phyloP scores from a whole-genome alignment of 1,140 invertebrate species.

The Heliconius nattereri region DNA sequence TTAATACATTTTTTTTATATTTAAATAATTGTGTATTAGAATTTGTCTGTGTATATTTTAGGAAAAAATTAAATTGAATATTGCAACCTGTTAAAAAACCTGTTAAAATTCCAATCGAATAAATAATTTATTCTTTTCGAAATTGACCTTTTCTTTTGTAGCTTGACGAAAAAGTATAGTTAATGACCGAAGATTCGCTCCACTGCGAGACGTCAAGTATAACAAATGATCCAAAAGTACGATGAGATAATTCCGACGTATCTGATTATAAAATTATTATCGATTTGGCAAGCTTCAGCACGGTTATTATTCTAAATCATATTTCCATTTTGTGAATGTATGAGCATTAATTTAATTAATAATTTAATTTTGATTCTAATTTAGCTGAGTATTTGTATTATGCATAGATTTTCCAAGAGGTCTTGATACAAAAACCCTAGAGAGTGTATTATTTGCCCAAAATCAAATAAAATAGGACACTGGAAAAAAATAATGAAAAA shows the following conservation, averaged over 20 bases:
- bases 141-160: slow-evolving; percentile 5
- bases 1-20: too few relatives aligned
- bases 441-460: too few relatives aligned
- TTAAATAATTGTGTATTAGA: too few relatives aligned
- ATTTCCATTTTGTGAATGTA: slow-evolving; percentile 30
- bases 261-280: slow-evolving; percentile 75
- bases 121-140: slow-evolving; percentile 27
- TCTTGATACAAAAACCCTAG: neutral
- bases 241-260: slow-evolving; percentile 51
- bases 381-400: neutral
- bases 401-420: neutral
- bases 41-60: too few relatives aligned
- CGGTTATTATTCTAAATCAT: slow-evolving; percentile 58
- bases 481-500: too few relatives aligned
- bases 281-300: slow-evolving; percentile 75
- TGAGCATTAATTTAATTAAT: neutral
- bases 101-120: slow-evolving; percentile 11
- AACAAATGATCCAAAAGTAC: slow-evolving; percentile 72
- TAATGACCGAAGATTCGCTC: slow-evolving; percentile 61
- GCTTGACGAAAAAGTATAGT: slow-evolving; percentile 33
- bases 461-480: too few relatives aligned
- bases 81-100: neutral
- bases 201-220: slow-evolving; percentile 60
- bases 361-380: neutral
- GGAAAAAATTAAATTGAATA: neutral